These are phyloP conservation scores for Phrynosoma blainvillii DNA, from an alignment of 2,113 vertebrate species.

Conservation along the genomic window DNA sequence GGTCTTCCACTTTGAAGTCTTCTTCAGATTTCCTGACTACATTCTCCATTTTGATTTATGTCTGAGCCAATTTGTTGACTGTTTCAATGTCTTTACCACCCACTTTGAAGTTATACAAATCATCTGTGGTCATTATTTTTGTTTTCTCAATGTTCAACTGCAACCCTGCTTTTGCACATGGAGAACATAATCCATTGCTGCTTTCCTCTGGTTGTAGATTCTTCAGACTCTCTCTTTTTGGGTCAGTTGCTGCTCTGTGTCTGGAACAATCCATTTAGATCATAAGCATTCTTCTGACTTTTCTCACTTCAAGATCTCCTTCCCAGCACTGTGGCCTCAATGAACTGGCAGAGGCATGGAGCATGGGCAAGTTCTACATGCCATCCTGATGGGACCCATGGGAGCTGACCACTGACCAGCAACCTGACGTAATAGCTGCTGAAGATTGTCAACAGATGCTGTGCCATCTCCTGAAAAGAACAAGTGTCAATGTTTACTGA, in stretches of 20 bases:
- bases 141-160: too few species aligned
- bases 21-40: too few species aligned
- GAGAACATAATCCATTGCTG: background rate
- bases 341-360: constrained; percentile 79
- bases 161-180: background rate
- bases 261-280: background rate
- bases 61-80: too few species aligned
- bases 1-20: too few species aligned
- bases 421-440: constrained; percentile 77
- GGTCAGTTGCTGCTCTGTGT: background rate
- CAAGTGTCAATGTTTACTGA: background rate
- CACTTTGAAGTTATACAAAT: too few species aligned
- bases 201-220: background rate
- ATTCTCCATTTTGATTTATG: too few species aligned
- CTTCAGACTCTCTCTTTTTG: background rate
- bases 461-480: constrained; percentile 74
- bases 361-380: constrained; percentile 57
- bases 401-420: constrained; percentile 73
- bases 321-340: constrained; percentile 58
- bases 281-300: too few species aligned
- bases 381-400: background rate
- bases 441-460: constrained; percentile 76
- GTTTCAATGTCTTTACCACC: too few species aligned
- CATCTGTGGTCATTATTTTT: too few species aligned
- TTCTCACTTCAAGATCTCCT: constrained; percentile 37